phyloP scores from a whole-genome alignment of 2,888 invertebrate genomes.

The Cerceris rybyensis region DNA sequence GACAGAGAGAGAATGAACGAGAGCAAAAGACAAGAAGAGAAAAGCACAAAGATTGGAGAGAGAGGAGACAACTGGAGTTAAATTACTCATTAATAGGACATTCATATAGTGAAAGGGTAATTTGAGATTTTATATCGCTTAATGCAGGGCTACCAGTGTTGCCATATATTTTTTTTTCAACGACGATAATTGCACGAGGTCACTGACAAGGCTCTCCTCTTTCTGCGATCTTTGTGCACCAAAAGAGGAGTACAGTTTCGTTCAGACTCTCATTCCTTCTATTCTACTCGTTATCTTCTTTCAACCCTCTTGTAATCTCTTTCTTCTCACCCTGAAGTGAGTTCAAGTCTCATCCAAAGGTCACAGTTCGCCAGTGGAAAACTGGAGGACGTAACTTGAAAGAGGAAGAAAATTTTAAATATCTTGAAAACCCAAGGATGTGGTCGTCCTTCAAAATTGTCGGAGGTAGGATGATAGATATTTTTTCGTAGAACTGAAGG shows the following conservation, averaged over 20 bases:
- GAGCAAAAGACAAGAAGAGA: neutral
- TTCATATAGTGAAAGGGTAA: slow-evolving; percentile 49
- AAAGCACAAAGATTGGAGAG: neutral
- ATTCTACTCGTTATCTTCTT: no score
- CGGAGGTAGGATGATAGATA: slow-evolving; percentile 19
- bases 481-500: slow-evolving; percentile 4
- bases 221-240: slow-evolving; percentile 7
- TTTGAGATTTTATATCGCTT: slow-evolving; percentile 45
- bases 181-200: slow-evolving; percentile 28
- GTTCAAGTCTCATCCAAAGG: no score
- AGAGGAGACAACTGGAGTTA: slow-evolving; percentile 16
- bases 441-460: slow-evolving; percentile 23
- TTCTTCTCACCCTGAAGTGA: no score
- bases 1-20: neutral
- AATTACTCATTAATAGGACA: slow-evolving; percentile 54
- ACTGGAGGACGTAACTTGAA: no score
- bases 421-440: neutral
- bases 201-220: slow-evolving; percentile 29
- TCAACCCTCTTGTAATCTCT: no score
- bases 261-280: no score
- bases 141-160: slow-evolving; percentile 25
- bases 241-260: no score
- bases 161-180: slow-evolving; percentile 44
- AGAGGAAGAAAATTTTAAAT: no score
- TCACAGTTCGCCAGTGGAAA: no score